Base-by-base conservation (phyloP, 2,888 invertebrate genomes). In the Octodonta nipae region DNA sequence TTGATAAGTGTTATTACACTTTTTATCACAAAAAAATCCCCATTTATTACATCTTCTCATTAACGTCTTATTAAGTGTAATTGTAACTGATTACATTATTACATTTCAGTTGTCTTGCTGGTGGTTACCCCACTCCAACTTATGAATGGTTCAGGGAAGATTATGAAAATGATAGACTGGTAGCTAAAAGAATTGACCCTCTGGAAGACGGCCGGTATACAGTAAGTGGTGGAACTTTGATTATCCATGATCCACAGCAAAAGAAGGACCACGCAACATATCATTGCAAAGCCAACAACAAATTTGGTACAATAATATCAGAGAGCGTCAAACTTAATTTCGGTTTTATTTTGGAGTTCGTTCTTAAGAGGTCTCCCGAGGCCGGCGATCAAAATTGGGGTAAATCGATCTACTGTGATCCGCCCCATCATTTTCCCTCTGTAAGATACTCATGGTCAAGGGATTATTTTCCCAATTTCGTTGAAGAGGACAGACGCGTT, bases 371-470 rank as follows among this genome's bases (percentile, higher is more conserved):
- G 35, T 78, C 88, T 0, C 67, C 75, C 26, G 91, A 91, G 62
- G 70, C 70, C 40, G 89, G 88, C 5, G 81, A 84, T 48, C 82
- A 88, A 58, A 88, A 89, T 61, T 91, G 89, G 89, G 91, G 91
- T 17, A 91, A 89, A 66, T 80, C 85, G 0, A 75, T 91, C 43
- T 83, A 78, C 44, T 92, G 91, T 63, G 89, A 91, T 65, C 86
- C 92, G 8, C 93, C 93, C 0, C 84, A 84, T 44, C 84, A 85
- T 66, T 92, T 82, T 58, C 89, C 92, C 5, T 70, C 75, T 33
- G 85, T 92, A 0, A 82, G 80, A 43, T 92, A 85, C 59, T 79
- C 87, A 45, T 95, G 93, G 93, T 81, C 85, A 6, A 75, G 92
- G 40, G 82, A 84, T 51, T 80, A 73, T 51, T 88, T 91, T 47